A percentile compares a stretch with the other conserved stretches of the same genome.
phyloP scores from a whole-genome alignment of 1,140 invertebrate genomes.

The Sitophilus oryzae region DNA sequence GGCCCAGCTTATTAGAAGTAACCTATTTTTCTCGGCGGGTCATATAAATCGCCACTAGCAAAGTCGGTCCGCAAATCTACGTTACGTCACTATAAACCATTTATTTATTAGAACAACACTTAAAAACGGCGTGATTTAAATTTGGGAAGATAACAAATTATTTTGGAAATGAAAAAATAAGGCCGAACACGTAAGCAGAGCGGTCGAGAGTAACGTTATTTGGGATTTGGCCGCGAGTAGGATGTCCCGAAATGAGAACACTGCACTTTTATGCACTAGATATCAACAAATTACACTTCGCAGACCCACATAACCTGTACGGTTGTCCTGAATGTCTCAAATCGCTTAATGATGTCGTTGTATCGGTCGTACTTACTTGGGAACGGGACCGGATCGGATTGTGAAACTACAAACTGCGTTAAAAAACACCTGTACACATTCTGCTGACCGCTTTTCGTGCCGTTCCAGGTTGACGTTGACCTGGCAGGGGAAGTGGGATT shows the following conservation, averaged over 20 bases:
- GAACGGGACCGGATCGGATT: slow-evolving; percentile 11
- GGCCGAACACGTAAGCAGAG: slow-evolving; percentile 28
- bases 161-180: slow-evolving; percentile 17
- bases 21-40: slow-evolving; percentile 24
- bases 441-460: slow-evolving; percentile 45
- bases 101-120: slow-evolving; percentile 6
- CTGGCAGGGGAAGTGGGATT: slow-evolving; percentile 43
- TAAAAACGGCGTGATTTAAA: slow-evolving; percentile 5
- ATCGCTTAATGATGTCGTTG: background rate
- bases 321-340: no score
- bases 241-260: slow-evolving; percentile 36
- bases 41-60: slow-evolving; percentile 20
- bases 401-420: slow-evolving; percentile 39
- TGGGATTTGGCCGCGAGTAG: slow-evolving; percentile 37
- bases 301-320: slow-evolving; percentile 32
- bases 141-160: slow-evolving; percentile 3
- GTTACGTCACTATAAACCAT: slow-evolving; percentile 21
- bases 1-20: slow-evolving; percentile 26
- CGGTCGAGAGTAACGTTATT: slow-evolving; percentile 36
- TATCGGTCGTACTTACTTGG: slow-evolving; percentile 14
- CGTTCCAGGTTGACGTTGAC: slow-evolving; percentile 41
- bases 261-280: slow-evolving; percentile 41
- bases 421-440: slow-evolving; percentile 43
- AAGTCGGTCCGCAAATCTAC: slow-evolving; percentile 10
- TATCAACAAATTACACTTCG: slow-evolving; percentile 39